phyloP scores from a whole-genome alignment of 2,888 invertebrate genomes.

The Epirrita christyi region DNA sequence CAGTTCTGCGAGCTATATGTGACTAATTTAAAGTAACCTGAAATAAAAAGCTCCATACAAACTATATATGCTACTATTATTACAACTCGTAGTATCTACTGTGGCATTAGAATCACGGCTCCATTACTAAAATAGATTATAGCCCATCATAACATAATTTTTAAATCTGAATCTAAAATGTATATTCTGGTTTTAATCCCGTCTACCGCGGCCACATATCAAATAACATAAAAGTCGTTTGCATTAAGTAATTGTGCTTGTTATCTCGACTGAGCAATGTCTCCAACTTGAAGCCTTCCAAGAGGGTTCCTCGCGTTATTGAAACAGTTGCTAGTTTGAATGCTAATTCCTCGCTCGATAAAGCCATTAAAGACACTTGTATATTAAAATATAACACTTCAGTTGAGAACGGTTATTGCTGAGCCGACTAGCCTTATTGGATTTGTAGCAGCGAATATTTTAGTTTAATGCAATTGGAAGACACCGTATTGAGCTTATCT shows the following conservation, averaged over 20 bases:
- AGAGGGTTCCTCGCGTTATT: conserved; percentile 48
- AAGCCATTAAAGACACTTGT: conserved; percentile 46
- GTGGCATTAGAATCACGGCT: neutral
- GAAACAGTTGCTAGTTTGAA: conserved; percentile 49
- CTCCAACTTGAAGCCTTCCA: conserved; percentile 39
- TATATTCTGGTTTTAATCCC: conserved; percentile 30
- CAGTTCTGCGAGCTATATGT: too few species aligned
- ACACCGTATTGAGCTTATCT: conserved; percentile 5
- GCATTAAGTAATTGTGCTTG: conserved; percentile 51
- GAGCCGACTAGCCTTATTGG: conserved; percentile 28
- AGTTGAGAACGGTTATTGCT: conserved; percentile 38
- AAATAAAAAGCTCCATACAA: too few species aligned
- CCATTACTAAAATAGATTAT: neutral
- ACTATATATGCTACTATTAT: too few species aligned
- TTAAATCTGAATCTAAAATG: conserved; percentile 27
- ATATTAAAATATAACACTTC: conserved; percentile 47
- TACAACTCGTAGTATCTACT: too few species aligned
- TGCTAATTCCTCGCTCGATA: conserved; percentile 49
- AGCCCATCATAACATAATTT: conserved; percentile 1
- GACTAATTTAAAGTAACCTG: too few species aligned
- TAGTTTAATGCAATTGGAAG: conserved; percentile 28
- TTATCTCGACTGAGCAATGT: conserved; percentile 50
- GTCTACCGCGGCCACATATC: conserved; percentile 35
- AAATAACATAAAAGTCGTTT: conserved; percentile 45
- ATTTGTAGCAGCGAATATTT: conserved; percentile 34